These are phyloP conservation scores for Ichneumon xanthorius DNA, from an alignment of 2,888 invertebrate species.

Conservation along the genomic window DNA sequence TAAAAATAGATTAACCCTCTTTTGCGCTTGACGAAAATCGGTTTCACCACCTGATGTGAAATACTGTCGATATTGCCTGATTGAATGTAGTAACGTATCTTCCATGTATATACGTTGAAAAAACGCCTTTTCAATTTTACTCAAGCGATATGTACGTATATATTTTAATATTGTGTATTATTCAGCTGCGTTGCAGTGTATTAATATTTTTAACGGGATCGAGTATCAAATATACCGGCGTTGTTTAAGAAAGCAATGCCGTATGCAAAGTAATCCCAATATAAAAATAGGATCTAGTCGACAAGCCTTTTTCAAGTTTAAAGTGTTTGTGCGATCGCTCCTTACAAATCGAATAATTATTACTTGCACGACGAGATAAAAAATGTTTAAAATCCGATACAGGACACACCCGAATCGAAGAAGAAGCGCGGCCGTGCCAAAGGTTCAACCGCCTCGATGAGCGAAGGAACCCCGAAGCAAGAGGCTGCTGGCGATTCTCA, in stretches of 20 bases:
- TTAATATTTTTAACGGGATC: constrained; percentile 35
- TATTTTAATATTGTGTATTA: background rate
- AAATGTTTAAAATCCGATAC: constrained; percentile 64
- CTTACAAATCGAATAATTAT: constrained; percentile 79
- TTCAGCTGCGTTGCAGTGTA: background rate
- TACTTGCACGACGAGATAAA: background rate
- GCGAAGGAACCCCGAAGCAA: constrained; percentile 75
- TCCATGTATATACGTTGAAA: background rate
- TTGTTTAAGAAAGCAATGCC: constrained; percentile 44
- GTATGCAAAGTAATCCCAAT: constrained; percentile 73
- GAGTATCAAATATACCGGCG: constrained; percentile 49
- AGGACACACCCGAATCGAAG: constrained; percentile 73
- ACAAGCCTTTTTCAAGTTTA: constrained; percentile 84
- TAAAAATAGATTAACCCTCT: no score
- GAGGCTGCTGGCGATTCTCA: constrained; percentile 79
- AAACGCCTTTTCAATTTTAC: background rate
- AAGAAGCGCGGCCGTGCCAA: constrained; percentile 74
- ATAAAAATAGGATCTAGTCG: constrained; percentile 84
- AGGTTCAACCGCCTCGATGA: constrained; percentile 70
- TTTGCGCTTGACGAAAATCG: no score
- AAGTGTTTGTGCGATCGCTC: constrained; percentile 86
- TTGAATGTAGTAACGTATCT: background rate
- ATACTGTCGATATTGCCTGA: no score
- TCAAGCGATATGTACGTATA: no score
- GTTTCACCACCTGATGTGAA: no score